A percentile compares a stretch with the other conserved stretches of the same genome.
These are phyloP conservation scores for Babylonia areolata DNA, from an alignment of 1,140 invertebrate species.

Conservation along the genomic window DNA sequence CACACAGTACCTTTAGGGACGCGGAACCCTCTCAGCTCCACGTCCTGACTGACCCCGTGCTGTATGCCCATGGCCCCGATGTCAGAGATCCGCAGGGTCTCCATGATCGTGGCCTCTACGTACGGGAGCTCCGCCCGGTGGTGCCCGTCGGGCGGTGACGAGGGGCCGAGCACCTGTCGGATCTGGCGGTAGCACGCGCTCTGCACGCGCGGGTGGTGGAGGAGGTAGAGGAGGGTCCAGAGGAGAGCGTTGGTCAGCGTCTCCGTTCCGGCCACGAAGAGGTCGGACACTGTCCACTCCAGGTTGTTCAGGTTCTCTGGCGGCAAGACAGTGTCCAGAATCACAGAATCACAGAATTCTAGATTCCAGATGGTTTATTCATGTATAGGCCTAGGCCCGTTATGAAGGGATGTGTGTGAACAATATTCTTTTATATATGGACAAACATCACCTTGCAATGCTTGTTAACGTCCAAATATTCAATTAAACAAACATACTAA, in stretches of 20 bases:
- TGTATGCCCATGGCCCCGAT: constrained; percentile 67
- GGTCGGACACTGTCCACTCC: constrained; percentile 78
- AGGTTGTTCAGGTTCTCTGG: constrained; percentile 32
- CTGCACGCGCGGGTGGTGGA: constrained; percentile 85
- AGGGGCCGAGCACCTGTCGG: constrained; percentile 76
- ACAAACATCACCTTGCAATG: too few relatives aligned
- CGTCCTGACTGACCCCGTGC: constrained; percentile 58
- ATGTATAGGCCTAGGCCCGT: too few relatives aligned
- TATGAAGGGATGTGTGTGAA: too few relatives aligned
- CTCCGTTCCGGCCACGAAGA: constrained; percentile 92
- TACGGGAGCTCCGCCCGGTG: constrained; percentile 40
- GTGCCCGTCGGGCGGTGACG: neutral
- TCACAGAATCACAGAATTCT: too few relatives aligned
- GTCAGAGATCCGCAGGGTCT: constrained; percentile 43
- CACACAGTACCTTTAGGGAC: constrained; percentile 35
- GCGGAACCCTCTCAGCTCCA: constrained; percentile 56
- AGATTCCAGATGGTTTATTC: too few relatives aligned
- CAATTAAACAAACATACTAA: too few relatives aligned
- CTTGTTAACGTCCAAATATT: too few relatives aligned
- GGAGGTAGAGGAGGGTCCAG: constrained; percentile 91
- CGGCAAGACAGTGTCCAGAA: too few relatives aligned
- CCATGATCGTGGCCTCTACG: constrained; percentile 48
- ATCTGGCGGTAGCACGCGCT: constrained; percentile 91
- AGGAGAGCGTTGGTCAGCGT: constrained; percentile 89
- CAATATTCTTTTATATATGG: too few relatives aligned